phyloP scores from a whole-genome alignment of 2,888 invertebrate genomes.

The Noctua fimbriata region DNA sequence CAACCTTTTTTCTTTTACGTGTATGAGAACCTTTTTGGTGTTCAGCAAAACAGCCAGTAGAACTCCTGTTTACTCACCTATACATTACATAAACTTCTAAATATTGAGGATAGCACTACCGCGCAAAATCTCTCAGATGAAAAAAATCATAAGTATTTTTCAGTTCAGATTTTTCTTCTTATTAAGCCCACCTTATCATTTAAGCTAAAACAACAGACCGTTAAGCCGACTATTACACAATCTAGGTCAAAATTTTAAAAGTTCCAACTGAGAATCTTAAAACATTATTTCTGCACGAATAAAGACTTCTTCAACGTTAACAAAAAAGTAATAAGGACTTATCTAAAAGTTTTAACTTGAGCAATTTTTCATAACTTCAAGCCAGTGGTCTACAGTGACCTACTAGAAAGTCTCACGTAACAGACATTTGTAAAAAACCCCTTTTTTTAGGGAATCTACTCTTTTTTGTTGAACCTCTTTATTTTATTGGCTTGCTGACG shows the following conservation, averaged over 20 bases:
- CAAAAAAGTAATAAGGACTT: constrained; percentile 77
- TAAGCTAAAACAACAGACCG: constrained; percentile 17
- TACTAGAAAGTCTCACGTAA: constrained; percentile 76
- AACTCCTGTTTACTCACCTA: neutral
- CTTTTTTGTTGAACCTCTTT: constrained; percentile 69
- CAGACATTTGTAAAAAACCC: constrained; percentile 75
- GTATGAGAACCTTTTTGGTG: neutral
- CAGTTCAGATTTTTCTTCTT: neutral
- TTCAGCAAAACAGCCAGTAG: neutral
- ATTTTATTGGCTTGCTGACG: constrained; percentile 71
- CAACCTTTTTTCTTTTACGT: neutral
- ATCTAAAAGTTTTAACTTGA: constrained; percentile 80
- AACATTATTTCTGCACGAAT: constrained; percentile 72
- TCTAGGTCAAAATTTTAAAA: constrained; percentile 40
- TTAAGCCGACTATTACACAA: constrained; percentile 38
- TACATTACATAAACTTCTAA: neutral
- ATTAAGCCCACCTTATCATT: constrained; percentile 7
- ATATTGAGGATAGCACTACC: neutral
- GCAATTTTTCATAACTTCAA: constrained; percentile 83
- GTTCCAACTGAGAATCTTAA: constrained; percentile 63
- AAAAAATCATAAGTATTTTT: too few species aligned
- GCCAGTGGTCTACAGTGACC: constrained; percentile 72
- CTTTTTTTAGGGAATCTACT: constrained; percentile 68
- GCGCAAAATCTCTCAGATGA: too few species aligned
- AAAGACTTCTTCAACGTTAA: constrained; percentile 60